Evolutionary conservation across 2,797 vertebrate genomes (phyloP).

Genomic region (Poecilia gillii): DNA sequence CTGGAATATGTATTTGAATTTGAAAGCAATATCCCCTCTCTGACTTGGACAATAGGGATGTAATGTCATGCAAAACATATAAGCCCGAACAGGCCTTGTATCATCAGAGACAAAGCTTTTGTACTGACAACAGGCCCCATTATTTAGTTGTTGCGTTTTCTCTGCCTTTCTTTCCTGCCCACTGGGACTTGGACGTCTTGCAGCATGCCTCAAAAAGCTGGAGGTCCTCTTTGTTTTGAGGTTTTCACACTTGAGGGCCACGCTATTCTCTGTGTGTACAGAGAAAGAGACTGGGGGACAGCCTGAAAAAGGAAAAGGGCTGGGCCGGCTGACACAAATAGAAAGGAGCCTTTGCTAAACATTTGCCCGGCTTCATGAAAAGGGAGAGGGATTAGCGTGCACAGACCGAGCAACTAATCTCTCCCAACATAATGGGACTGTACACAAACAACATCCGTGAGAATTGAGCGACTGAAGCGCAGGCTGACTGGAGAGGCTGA

Average conservation of each 20-base stretch:
- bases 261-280: constrained; percentile 71
- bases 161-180: constrained; percentile 57
- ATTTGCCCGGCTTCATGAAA: constrained; percentile 66
- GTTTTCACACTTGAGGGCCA: constrained; percentile 78
- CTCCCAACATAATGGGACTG: constrained; percentile 81
- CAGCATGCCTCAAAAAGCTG: constrained; percentile 74
- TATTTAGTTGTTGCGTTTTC: constrained; percentile 74
- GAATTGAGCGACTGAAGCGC: constrained; percentile 63
- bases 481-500: constrained; percentile 57
- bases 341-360: constrained; percentile 72
- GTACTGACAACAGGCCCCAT: constrained; percentile 56
- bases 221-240: constrained; percentile 76
- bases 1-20: constrained; percentile 60
- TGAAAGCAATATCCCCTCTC: constrained; percentile 51
- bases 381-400: constrained; percentile 75
- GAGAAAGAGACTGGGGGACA: constrained; percentile 59
- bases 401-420: constrained; percentile 79
- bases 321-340: constrained; percentile 30
- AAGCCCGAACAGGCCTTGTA: constrained; percentile 65
- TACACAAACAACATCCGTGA: constrained; percentile 80
- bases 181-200: constrained; percentile 73
- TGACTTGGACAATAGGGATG: constrained; percentile 60
- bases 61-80: constrained; percentile 70
- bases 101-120: constrained; percentile 66
- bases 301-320: constrained; percentile 65